Percentiles rank a stretch among this genome's conserved stretches.
phyloP scores from a whole-genome alignment of 2,888 invertebrate species.

The Drosophila subsilvestris region DNA sequence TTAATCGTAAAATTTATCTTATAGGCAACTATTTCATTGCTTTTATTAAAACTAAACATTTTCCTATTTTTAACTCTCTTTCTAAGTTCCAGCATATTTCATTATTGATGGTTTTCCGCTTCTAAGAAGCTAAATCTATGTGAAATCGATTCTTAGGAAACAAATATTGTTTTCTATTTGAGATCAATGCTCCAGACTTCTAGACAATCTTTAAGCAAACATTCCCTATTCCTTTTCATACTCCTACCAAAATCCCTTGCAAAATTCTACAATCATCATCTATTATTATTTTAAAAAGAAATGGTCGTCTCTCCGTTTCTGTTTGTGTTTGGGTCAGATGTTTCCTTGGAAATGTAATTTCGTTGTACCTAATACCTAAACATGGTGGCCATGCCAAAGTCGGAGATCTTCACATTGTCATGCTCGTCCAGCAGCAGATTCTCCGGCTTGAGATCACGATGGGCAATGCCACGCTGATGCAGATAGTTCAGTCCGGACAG shows the following conservation, averaged over 20 bases:
- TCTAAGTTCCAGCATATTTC: too few species aligned
- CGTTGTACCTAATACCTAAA: constrained; percentile 86
- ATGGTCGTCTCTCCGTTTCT: background rate
- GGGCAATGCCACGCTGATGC: constrained; percentile 94
- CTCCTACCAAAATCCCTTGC: too few species aligned
- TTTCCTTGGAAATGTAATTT: constrained; percentile 22
- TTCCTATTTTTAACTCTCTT: too few species aligned
- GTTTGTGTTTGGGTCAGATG: background rate
- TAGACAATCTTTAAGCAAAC: background rate
- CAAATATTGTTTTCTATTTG: too few species aligned
- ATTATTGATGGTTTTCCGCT: too few species aligned
- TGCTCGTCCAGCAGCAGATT: constrained; percentile 94
- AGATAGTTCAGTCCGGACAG: constrained; percentile 94
- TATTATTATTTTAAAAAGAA: too few species aligned
- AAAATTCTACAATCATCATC: background rate
- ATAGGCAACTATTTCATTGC: too few species aligned
- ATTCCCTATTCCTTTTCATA: background rate
- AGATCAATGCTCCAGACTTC: too few species aligned
- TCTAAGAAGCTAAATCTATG: too few species aligned
- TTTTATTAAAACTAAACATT: too few species aligned
- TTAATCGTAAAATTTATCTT: too few species aligned
- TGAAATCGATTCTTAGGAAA: too few species aligned
- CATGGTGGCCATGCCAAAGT: constrained; percentile 98
- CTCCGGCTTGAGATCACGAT: constrained; percentile 98
- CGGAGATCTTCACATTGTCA: constrained; percentile 96